Conservation (phyloP, 2,113 vertebrate species). For the Dicerorhinus sumatrensis region DNA sequence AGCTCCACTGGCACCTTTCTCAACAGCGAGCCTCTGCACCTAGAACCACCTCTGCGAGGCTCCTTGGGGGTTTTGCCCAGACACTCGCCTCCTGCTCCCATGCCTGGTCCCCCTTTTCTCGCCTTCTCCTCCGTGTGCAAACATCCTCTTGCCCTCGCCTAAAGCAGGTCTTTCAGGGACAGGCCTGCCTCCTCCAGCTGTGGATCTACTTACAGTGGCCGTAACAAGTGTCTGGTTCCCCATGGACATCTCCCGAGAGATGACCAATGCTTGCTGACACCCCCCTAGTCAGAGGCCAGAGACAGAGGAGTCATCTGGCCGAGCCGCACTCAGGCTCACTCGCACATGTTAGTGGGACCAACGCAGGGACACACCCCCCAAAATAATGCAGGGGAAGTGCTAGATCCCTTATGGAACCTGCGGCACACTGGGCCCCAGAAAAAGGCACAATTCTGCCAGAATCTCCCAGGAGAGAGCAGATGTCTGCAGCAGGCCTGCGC, state of each 20-base stretch:
- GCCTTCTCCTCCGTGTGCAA: neutral
- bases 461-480: neutral
- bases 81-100: neutral
- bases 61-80: neutral
- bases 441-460: neutral
- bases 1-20: neutral
- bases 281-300: neutral
- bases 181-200: no score
- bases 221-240: neutral
- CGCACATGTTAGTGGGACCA: neutral
- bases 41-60: neutral
- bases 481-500: neutral
- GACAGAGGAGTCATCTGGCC: neutral
- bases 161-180: neutral
- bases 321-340: neutral
- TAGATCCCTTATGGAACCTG: fast-evolving
- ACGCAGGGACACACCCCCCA: neutral
- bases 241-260: neutral
- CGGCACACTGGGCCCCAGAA: neutral
- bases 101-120: neutral
- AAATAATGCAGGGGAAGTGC: neutral
- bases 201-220: no score
- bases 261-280: no score
- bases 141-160: neutral
- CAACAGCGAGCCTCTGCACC: neutral